Evolutionary conservation across 2,113 vertebrate genomes (phyloP), one percentile per base, ranked within the genome.

Genomic region (Pteruthius melanotis): DNA sequence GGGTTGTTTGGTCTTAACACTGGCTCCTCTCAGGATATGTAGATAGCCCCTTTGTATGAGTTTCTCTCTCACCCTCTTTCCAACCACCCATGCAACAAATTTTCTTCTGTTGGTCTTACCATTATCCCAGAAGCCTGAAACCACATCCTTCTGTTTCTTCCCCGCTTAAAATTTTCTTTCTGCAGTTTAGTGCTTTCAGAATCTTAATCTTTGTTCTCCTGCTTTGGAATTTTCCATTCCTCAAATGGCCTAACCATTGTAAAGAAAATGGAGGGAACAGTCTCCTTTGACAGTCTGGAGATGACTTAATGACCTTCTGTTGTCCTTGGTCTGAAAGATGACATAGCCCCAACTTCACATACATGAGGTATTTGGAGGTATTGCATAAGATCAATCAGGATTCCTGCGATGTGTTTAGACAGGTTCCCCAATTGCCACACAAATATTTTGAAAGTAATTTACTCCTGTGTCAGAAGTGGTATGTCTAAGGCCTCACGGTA

Each of bases 401-500:
- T 84, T 93, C 86, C 76, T 83, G 80, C 14, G 24, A 96, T 64
- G 64, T 89, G 95, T 96, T 97, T 96, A 89, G 94, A 93, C 92
- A 97, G 49, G 92, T 94, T 97, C 83, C 87, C 94, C 90, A 95
- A 39, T 5, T 82, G 86, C 69, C 93, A 93, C 80, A 89, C 93
- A 93, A 96, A 97, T 94, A 95, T 70, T 92, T 96, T 94, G 77
- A 89, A 96, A 95, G 92, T 96, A 94, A 95, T 91, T 92, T 96
- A 87, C 65, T 70, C 93, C 94, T 76, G 72, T 94, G 97, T 97
- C 96, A 97, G 69, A 85, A 95, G 79, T 44, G 71, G 31, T 87
- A 56, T 71, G 89, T 93, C 63, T 95, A 87, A 77, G 79, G 54
- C 76, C 83, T 92, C 88, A 93, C 85, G 91, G 92, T 84, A 93